These are phyloP conservation scores for Archivesica marissinica DNA, from an alignment of 1,140 invertebrate genomes.

Conservation along the genomic window DNA sequence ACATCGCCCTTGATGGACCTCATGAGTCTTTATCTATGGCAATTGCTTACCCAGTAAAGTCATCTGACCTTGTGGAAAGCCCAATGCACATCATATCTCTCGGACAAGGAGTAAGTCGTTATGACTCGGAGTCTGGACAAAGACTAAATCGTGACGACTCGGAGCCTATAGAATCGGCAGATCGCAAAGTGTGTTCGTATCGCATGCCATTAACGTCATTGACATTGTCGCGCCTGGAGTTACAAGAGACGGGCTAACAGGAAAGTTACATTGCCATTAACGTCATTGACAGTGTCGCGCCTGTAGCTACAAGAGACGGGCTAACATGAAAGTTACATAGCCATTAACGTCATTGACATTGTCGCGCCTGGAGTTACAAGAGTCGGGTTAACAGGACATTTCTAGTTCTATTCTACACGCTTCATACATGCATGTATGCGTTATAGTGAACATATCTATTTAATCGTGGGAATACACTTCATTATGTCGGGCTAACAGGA, in stretches of 20 bases:
- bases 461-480: too few relatives aligned
- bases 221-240: constrained; percentile 39
- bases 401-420: too few relatives aligned
- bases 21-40: neutral
- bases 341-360: neutral
- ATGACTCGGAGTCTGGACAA: neutral
- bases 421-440: too few relatives aligned
- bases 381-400: constrained; percentile 23
- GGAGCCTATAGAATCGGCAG: neutral
- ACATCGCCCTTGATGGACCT: neutral
- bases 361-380: constrained; percentile 45
- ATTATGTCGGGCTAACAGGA: too few relatives aligned
- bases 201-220: constrained; percentile 13
- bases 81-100: constrained; percentile 43
- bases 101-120: neutral
- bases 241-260: constrained; percentile 33
- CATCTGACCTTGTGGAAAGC: constrained; percentile 44
- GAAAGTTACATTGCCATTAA: neutral
- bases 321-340: constrained; percentile 3
- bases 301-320: constrained; percentile 38
- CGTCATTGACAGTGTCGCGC: constrained; percentile 20
- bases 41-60: neutral
- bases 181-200: constrained; percentile 17
- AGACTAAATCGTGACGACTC: neutral
- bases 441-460: too few relatives aligned